These are phyloP conservation scores for Strigops habroptila DNA, from an alignment of 2,113 vertebrate genomes.

Conservation along the genomic window DNA sequence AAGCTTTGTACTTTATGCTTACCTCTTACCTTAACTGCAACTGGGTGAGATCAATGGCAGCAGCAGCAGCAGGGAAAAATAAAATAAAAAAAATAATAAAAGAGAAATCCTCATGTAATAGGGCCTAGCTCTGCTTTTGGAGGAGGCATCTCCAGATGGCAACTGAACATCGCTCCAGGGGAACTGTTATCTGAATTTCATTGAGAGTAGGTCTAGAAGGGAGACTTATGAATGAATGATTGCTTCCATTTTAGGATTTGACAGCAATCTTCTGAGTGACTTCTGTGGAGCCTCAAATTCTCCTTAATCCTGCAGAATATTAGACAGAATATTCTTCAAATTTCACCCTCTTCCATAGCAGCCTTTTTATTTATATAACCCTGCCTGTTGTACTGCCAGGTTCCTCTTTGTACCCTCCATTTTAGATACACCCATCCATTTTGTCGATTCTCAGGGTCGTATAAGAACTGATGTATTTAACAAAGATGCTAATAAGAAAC, in stretches of 20 bases:
- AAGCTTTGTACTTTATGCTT: background rate
- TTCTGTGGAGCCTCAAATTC: background rate
- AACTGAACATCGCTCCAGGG: background rate
- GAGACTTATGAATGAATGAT: conserved; percentile 21
- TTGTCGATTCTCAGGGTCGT: background rate
- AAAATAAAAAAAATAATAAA: background rate
- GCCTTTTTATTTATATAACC: background rate
- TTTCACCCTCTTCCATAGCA: background rate
- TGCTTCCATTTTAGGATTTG: background rate
- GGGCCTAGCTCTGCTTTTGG: background rate
- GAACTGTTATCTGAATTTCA: conserved; percentile 30
- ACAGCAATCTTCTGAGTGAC: conserved; percentile 8
- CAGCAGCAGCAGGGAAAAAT: background rate
- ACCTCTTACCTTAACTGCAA: background rate
- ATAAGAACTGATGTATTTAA: background rate
- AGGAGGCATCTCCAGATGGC: background rate
- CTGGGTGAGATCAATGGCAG: background rate
- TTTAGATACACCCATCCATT: background rate
- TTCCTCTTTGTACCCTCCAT: background rate
- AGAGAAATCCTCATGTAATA: background rate
- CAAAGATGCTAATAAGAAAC: background rate
- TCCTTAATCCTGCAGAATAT: conserved; percentile 12
- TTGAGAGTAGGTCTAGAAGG: background rate
- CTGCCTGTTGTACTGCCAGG: background rate
- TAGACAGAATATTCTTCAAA: background rate